Evolutionary conservation across 2,797 vertebrate genomes (phyloP), one percentile per base, ranked within the genome.

Genomic region (Clarias fuscus): DNA sequence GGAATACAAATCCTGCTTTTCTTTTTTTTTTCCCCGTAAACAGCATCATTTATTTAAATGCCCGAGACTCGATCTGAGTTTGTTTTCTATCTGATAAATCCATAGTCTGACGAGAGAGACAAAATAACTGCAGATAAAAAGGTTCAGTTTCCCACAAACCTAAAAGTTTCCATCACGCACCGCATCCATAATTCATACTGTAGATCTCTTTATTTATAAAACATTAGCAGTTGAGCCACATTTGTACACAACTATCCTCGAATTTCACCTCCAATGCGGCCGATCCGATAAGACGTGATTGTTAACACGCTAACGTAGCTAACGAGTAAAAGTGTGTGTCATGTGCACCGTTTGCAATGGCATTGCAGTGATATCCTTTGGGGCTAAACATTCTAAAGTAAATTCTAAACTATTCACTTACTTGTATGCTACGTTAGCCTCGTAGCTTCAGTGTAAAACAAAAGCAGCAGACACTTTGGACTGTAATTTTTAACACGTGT

Each of bases 81-180:
- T 58, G 77, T 82, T 65, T 71, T 87, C 22, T 85, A 83, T 87
- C 85, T 87, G 58, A 86, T 73, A 88, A 86, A 83, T 79, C 82
- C 59, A n/a, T 37, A 33, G 14, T 30, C 17, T 43, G 7, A 15
- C 7, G 37, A 65, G 48, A 5, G 62, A 67, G 40, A 67, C 22
- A 53, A 27, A 30, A 48, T 43, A 40, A 67, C 40, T 0, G 48
- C 48, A 53, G 48, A 53, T 53, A 53, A 82, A 65, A 37, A 81
- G 79, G 27, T 81, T 81, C 5, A 18, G 62, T 48, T 65, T 81
- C 79, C 48, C 61, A 18, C 3, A 18, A 67, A 82, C 40, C 40
- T 82, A 43, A 53, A 82, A 30, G 62, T 67, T 67, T 82, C 64
- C 40, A 67, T 27, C 30, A 14, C 5, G 3, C 18, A 0, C 13